Percentiles rank a stretch among this genome's conserved stretches.
Evolutionary conservation across 2,113 vertebrate species (phyloP).

Genomic region (Ictidomys tridecemlineatus): DNA sequence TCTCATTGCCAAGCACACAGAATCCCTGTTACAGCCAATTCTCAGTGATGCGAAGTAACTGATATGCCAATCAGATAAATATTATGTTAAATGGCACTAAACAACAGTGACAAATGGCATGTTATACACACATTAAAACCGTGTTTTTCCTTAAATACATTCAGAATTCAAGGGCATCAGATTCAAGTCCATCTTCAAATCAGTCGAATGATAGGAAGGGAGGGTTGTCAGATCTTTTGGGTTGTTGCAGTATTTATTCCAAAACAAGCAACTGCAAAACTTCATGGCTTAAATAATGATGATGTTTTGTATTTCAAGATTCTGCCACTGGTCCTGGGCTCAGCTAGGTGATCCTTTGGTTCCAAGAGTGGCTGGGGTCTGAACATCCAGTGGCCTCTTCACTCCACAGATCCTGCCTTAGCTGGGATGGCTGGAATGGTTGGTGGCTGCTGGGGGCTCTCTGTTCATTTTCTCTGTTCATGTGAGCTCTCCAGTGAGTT

Average conservation of each 20-base stretch:
- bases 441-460: neutral
- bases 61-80: conserved; percentile 82
- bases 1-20: conserved; percentile 76
- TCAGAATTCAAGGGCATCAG: neutral
- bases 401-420: neutral
- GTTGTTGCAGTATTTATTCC: neutral
- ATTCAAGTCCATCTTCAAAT: conserved; percentile 15
- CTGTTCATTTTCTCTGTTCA: neutral
- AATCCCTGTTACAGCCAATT: conserved; percentile 73
- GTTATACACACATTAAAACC: conserved; percentile 39
- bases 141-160: conserved; percentile 42
- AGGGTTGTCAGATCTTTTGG: neutral
- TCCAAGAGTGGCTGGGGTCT: neutral
- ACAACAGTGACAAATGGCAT: conserved; percentile 78
- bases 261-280: neutral
- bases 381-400: neutral
- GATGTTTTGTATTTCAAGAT: neutral
- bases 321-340: neutral
- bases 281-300: neutral
- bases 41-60: conserved; percentile 71
- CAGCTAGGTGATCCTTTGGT: neutral
- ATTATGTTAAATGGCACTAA: conserved; percentile 79
- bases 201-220: neutral
- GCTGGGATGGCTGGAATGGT: neutral
- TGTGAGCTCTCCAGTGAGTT: neutral